A percentile compares a stretch with the other conserved stretches of the same genome.
These are phyloP conservation scores for Coenobita brevimanus DNA, from an alignment of 1,140 invertebrate species.

Conservation along the genomic window DNA sequence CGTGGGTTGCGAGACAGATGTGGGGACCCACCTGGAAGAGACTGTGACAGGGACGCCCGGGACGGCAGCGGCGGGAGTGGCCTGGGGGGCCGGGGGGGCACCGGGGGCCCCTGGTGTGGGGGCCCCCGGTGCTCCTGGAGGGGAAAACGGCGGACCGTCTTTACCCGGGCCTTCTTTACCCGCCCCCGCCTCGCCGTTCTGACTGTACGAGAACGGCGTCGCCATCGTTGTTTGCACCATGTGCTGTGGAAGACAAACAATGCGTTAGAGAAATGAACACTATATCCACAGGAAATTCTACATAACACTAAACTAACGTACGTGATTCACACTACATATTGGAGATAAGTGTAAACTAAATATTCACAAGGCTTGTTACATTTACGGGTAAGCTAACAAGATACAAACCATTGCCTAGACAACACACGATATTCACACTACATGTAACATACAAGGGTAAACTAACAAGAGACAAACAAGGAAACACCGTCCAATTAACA, in stretches of 20 bases:
- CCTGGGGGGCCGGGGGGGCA: constrained; percentile 75
- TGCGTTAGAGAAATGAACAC: neutral
- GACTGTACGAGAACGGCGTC: constrained; percentile 84
- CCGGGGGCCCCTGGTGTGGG: constrained; percentile 72
- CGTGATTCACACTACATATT: neutral
- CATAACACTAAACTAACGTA: neutral
- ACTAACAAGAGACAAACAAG: no score
- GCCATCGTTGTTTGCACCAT: constrained; percentile 95
- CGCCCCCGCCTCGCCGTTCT: constrained; percentile 72
- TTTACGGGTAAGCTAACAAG: no score
- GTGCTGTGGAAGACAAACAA: constrained; percentile 83
- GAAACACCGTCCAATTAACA: no score
- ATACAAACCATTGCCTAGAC: no score
- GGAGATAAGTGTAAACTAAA: neutral
- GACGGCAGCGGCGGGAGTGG: constrained; percentile 71
- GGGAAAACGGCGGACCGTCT: constrained; percentile 75
- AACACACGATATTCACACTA: no score
- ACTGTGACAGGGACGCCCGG: constrained; percentile 73
- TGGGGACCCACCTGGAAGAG: constrained; percentile 70
- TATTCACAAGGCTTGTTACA: no score
- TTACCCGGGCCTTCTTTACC: constrained; percentile 61
- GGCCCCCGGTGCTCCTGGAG: constrained; percentile 42
- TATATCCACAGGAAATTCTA: neutral
- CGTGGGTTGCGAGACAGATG: no score
- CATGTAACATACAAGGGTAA: no score